Evolutionary conservation across 2,797 vertebrate genomes (phyloP).

Genomic region (Sarcoramphus papa): DNA sequence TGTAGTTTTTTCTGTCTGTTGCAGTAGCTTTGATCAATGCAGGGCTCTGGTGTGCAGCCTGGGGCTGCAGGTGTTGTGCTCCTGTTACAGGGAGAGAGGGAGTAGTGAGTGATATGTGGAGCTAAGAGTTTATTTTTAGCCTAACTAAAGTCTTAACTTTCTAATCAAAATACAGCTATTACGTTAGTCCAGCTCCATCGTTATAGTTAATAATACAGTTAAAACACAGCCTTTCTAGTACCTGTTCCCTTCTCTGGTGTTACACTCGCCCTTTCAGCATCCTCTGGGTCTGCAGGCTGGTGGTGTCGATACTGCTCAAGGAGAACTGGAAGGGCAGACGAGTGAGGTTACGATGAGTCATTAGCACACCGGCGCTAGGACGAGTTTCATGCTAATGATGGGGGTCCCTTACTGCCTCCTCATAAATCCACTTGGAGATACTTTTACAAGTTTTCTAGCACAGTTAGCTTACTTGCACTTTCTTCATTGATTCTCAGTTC

Average conservation of each 20-base stretch:
- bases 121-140: background rate
- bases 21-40: background rate
- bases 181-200: background rate
- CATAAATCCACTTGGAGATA: background rate
- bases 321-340: background rate
- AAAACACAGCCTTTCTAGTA: background rate
- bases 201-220: background rate
- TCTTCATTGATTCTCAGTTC: background rate
- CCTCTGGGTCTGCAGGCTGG: background rate
- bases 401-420: background rate
- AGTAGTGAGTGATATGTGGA: background rate
- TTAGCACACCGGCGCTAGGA: background rate
- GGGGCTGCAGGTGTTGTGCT: background rate
- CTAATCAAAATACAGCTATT: background rate
- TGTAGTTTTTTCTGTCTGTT: background rate
- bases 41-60: background rate
- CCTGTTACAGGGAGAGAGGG: background rate
- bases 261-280: background rate
- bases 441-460: background rate
- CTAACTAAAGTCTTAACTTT: background rate
- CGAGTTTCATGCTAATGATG: accelerated
- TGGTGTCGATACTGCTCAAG: background rate
- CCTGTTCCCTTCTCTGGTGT: background rate
- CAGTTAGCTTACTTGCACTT: background rate
- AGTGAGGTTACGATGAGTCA: accelerated